Percentiles rank a stretch among this genome's conserved stretches.
These are phyloP conservation scores for Vanacampus margaritifer DNA, from an alignment of 2,113 vertebrate genomes.

Conservation along the genomic window DNA sequence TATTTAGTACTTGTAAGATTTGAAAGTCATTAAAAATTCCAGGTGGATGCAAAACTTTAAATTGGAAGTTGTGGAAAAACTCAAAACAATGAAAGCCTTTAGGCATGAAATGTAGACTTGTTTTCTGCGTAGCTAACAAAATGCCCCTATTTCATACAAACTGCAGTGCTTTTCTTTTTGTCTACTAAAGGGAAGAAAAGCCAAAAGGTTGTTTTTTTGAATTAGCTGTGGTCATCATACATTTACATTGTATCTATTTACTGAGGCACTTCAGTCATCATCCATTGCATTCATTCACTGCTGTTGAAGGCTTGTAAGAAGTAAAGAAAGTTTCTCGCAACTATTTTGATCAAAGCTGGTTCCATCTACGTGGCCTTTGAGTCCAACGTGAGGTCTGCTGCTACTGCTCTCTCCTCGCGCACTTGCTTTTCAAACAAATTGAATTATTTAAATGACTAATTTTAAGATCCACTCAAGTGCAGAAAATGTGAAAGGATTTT, in stretches of 20 bases:
- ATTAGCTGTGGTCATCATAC: no score
- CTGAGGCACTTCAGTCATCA: no score
- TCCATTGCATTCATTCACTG: no score
- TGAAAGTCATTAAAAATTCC: not conserved
- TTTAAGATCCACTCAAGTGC: slow-evolving; percentile 44
- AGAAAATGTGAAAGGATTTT: slow-evolving; percentile 38
- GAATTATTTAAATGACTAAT: slow-evolving; percentile 25
- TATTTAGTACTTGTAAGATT: not conserved
- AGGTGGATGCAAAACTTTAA: not conserved
- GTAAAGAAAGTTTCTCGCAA: no score
- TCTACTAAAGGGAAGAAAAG: no score
- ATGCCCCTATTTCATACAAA: not conserved
- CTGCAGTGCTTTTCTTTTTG: not conserved
- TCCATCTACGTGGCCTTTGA: not conserved
- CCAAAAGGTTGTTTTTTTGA: no score
- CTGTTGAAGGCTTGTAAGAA: no score
- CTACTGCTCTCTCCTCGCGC: not conserved
- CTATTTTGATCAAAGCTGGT: no score
- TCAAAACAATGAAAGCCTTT: not conserved
- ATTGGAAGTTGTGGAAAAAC: not conserved
- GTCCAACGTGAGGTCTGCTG: slow-evolving; percentile 1
- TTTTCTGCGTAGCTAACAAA: no score
- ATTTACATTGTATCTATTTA: no score
- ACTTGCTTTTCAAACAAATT: slow-evolving; percentile 17
- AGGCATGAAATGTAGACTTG: not conserved